These are phyloP conservation scores for Leucoraja ocellata DNA, from an alignment of 2,797 vertebrate genomes.

Conservation along the genomic window DNA sequence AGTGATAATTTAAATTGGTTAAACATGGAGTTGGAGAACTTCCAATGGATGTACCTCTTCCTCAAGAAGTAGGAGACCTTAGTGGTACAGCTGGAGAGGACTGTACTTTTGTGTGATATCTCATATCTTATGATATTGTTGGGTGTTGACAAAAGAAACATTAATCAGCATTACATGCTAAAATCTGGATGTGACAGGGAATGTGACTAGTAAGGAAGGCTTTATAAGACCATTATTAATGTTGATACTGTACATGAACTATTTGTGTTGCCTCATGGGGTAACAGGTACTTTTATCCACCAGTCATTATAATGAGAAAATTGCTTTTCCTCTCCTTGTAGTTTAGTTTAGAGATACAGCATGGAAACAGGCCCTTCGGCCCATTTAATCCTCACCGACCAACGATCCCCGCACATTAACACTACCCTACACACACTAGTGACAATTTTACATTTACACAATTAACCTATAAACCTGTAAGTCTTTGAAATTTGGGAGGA, in stretches of 20 bases:
- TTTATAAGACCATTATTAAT: background rate
- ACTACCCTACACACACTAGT: too few species aligned
- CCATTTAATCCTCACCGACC: too few species aligned
- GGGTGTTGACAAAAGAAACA: background rate
- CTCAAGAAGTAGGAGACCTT: background rate
- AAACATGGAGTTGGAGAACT: background rate
- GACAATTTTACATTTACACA: too few species aligned
- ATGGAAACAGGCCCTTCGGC: too few species aligned
- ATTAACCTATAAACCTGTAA: too few species aligned
- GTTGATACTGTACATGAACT: background rate
- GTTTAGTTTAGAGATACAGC: too few species aligned
- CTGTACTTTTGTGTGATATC: background rate
- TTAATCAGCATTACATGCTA: background rate
- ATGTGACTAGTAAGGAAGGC: background rate
- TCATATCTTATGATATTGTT: background rate
- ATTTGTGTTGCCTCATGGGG: background rate
- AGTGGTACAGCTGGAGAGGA: background rate
- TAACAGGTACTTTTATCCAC: background rate
- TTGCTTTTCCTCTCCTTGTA: background rate
- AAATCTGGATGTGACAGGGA: background rate
- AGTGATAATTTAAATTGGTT: background rate
- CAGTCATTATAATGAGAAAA: background rate
- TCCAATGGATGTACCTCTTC: background rate
- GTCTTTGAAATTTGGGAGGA: too few species aligned
- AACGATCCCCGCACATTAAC: too few species aligned